Percentiles rank a stretch among this genome's conserved stretches.
Evolutionary conservation across 2,797 vertebrate genomes (phyloP).

Genomic region (Sebastolobus alascanus): DNA sequence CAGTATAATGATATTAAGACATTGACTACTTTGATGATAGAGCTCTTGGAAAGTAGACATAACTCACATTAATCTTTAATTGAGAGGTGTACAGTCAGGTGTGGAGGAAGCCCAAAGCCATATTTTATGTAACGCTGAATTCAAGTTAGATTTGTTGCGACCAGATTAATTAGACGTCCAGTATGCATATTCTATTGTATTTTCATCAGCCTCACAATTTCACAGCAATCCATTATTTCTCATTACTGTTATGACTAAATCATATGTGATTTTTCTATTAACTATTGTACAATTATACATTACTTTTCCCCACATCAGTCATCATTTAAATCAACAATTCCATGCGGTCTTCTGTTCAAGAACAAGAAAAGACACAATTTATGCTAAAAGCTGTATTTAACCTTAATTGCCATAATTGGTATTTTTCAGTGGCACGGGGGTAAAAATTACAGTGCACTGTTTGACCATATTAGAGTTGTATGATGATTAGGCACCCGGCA

Average conservation of each 20-base stretch:
- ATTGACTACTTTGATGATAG: background rate
- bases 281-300: conserved; percentile 62
- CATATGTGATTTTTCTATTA: conserved; percentile 69
- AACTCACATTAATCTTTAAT: conserved; percentile 12
- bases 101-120: background rate
- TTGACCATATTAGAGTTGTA: conserved; percentile 69
- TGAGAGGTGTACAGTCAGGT: background rate
- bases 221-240: conserved; percentile 66
- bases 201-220: conserved; percentile 49
- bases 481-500: conserved; percentile 59
- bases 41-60: background rate
- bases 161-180: conserved; percentile 10
- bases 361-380: conserved; percentile 71
- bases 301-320: conserved; percentile 54
- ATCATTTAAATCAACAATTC: conserved; percentile 71
- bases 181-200: conserved; percentile 33
- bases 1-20: background rate
- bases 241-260: conserved; percentile 62
- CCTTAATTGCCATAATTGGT: conserved; percentile 82
- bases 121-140: background rate
- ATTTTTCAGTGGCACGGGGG: conserved; percentile 71
- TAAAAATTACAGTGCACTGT: conserved; percentile 72
- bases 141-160: conserved; percentile 18
- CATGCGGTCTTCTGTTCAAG: conserved; percentile 60
- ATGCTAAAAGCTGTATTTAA: conserved; percentile 80